Evolutionary conservation across 1,140 invertebrate species (phyloP), one percentile per base, ranked within the genome.

Genomic region (Drosophila lowei): DNA sequence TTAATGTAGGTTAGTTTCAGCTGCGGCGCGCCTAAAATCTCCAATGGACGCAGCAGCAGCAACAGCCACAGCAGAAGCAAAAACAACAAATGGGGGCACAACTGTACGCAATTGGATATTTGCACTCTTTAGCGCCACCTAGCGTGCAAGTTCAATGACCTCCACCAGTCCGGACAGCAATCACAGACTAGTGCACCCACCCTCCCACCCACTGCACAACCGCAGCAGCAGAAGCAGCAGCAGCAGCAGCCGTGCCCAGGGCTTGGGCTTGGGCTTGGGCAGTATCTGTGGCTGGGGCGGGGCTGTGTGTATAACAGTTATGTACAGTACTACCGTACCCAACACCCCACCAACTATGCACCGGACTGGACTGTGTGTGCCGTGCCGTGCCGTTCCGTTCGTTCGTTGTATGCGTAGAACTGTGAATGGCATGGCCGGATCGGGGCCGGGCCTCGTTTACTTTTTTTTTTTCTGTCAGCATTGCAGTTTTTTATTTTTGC

Each of bases 1-100:
- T 73, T 86, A 86, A 86, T 86, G 81, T 86, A 86, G 81, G 81
- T 86, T 86, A 86, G 81, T 86, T 38, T 86, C 77, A 67, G 72
- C 65, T 56, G 75, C 54, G 52, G 59, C 68, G 71, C 70, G 70
- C 70, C 71, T 64, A 74, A 56, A 73, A 74, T 53, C 60, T 65
- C 21, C 15, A 34, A 55, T 11, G 30, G 34, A 42, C 34, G 52
- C 34, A 38, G 34, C 34, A 34, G 8, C 30, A 30, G 28, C 28
- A 9, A 25, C 11, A 67, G 34, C 42, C 48, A 11, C 41, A 63
- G 56, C 50, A 68, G 48, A 34, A 65, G 50, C 70, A 62, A 66
- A 59, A 74, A 64, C n/a, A 56, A 63, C 43, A 56, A 50, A 65
- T 68, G 57, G 53, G 72, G 53, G 62, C 55, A 44, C 52, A 85